These are phyloP conservation scores for Tetramorium alpestre DNA, from an alignment of 1,140 invertebrate species.

Conservation along the genomic window DNA sequence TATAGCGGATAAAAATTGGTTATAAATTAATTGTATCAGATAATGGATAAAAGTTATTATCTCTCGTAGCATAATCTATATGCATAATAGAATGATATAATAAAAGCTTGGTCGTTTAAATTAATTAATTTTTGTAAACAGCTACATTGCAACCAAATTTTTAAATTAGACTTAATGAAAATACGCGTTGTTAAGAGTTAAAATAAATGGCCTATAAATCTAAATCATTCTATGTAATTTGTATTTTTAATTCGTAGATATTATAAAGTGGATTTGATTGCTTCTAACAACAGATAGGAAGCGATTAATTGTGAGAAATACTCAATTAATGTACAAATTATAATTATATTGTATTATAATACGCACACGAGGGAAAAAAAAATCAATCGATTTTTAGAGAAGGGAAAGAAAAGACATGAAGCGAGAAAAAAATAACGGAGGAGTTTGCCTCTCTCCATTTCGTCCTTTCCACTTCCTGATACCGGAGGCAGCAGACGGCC, in stretches of 20 bases:
- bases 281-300: background rate
- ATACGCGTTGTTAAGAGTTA: background rate
- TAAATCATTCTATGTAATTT: conserved; percentile 7
- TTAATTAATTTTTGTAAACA: background rate
- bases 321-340: conserved; percentile 2
- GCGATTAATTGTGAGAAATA: background rate
- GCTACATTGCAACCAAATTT: background rate
- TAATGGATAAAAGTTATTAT: background rate
- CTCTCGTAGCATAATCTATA: background rate
- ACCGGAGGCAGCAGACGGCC: conserved; percentile 53
- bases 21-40: background rate
- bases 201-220: background rate
- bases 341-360: background rate
- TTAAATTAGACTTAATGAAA: background rate
- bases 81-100: background rate
- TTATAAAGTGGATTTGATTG: background rate
- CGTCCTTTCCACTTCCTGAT: conserved; percentile 45
- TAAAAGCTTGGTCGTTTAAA: background rate
- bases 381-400: conserved; percentile 31
- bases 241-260: background rate
- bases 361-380: background rate
- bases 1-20: background rate
- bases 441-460: conserved; percentile 57
- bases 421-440: conserved; percentile 39
- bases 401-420: background rate